phyloP scores from a whole-genome alignment of 2,888 invertebrate genomes.

The Mythimna vitellina region DNA sequence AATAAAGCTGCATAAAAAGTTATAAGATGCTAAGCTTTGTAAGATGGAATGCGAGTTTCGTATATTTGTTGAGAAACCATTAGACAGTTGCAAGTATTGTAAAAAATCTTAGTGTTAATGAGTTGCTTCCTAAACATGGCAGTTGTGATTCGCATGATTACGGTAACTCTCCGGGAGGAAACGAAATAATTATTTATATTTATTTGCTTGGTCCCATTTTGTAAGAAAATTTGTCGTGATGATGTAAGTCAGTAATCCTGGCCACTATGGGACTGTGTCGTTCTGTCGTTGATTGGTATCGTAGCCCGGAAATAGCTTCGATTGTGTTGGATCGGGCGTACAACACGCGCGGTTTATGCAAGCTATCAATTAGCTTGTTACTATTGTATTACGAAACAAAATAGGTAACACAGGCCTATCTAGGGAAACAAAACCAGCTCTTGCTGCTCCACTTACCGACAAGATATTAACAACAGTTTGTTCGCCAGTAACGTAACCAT shows the following conservation, averaged over 20 bases:
- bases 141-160: slow-evolving; percentile 52
- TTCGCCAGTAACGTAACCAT: slow-evolving; percentile 67
- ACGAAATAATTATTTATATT: slow-evolving; percentile 57
- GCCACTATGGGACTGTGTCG: slow-evolving; percentile 60
- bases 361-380: slow-evolving; percentile 86
- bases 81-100: not conserved
- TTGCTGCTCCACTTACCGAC: slow-evolving; percentile 75
- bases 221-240: slow-evolving; percentile 57
- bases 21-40: not conserved
- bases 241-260: slow-evolving; percentile 59
- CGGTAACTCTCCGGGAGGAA: slow-evolving; percentile 46
- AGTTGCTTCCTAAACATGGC: slow-evolving; percentile 15
- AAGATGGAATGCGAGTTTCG: slow-evolving; percentile 1
- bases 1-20: slow-evolving; percentile 8
- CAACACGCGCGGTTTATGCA: slow-evolving; percentile 83
- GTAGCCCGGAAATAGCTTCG: slow-evolving; percentile 82
- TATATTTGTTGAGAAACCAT: not conserved
- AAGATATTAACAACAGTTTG: slow-evolving; percentile 73
- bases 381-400: slow-evolving; percentile 84
- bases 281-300: slow-evolving; percentile 68
- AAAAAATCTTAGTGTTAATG: slow-evolving; percentile 16
- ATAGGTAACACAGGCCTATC: slow-evolving; percentile 66
- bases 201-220: slow-evolving; percentile 57
- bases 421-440: slow-evolving; percentile 76
- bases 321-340: slow-evolving; percentile 76